Evolutionary conservation across 2,797 vertebrate species (phyloP).

Genomic region (Chaunax sp.): DNA sequence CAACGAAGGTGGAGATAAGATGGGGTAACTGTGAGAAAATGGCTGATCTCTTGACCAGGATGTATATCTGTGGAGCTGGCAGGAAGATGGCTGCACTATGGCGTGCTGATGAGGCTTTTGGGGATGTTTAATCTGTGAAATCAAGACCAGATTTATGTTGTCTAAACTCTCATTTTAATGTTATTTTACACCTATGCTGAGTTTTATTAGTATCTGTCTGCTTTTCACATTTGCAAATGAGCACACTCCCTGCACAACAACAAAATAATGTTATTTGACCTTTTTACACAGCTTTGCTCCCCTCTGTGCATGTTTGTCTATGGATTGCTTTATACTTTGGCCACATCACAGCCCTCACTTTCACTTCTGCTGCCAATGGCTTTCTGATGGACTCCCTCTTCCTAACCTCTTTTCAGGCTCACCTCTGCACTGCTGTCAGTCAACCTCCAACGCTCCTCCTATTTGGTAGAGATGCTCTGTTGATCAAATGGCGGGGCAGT

Average conservation of each 20-base stretch:
- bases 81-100: constrained; percentile 11
- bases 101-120: background rate
- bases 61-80: constrained; percentile 14
- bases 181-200: background rate
- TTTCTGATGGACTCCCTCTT: constrained; percentile 83
- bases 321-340: constrained; percentile 46
- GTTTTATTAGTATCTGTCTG: constrained; percentile 7
- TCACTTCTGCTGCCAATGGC: constrained; percentile 69
- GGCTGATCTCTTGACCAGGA: constrained; percentile 67
- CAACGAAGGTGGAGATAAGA: constrained; percentile 76
- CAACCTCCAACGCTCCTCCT: constrained; percentile 46
- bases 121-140: constrained; percentile 12
- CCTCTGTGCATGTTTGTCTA: constrained; percentile 48
- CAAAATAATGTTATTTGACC: constrained; percentile 7
- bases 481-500: constrained; percentile 72
- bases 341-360: constrained; percentile 56
- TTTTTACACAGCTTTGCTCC: constrained; percentile 31
- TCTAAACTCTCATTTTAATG: background rate
- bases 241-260: constrained; percentile 13
- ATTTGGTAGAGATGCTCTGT: constrained; percentile 77
- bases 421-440: constrained; percentile 67
- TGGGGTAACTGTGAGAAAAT: constrained; percentile 78
- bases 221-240: constrained; percentile 10
- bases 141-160: background rate
- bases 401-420: constrained; percentile 65